A percentile compares a stretch with the other conserved stretches of the same genome.
phyloP scores from a whole-genome alignment of 2,888 invertebrate genomes.

The Rapana venosa region DNA sequence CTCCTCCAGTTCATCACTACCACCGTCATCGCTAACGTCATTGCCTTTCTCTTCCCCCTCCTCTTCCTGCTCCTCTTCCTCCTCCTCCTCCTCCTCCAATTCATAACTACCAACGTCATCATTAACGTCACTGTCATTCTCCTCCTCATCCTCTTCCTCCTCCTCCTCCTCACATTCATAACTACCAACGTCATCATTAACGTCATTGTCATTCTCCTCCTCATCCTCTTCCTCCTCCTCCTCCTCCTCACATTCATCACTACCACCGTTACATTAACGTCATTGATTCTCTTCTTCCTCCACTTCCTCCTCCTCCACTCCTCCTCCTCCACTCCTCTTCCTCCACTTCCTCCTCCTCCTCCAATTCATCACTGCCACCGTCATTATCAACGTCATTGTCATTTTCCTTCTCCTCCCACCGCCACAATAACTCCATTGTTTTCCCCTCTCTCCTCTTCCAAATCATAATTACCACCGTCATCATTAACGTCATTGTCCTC shows the following conservation, averaged over 20 bases:
- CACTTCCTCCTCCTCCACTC: no score
- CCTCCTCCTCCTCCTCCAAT: neutral
- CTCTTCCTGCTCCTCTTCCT: neutral
- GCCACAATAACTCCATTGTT: neutral
- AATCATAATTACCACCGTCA: neutral
- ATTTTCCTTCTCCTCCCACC: no score
- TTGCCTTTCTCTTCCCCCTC: neutral
- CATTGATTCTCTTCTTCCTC: no score
- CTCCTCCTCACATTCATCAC: no score
- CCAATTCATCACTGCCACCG: no score
- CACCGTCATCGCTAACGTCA: neutral
- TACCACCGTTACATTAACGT: no score
- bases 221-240: no score
- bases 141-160: neutral
- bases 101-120: neutral
- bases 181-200: no score
- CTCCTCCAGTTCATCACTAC: neutral
- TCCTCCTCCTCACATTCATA: neutral
- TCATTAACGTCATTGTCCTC: neutral
- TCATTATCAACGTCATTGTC: no score
- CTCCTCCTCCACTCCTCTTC: no score
- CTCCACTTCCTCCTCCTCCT: no score
- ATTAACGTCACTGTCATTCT: neutral
- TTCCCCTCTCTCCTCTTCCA: neutral
- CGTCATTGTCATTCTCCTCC: no score